These are phyloP conservation scores for Poecilus cupreus DNA, from an alignment of 2,888 invertebrate genomes.

Conservation along the genomic window DNA sequence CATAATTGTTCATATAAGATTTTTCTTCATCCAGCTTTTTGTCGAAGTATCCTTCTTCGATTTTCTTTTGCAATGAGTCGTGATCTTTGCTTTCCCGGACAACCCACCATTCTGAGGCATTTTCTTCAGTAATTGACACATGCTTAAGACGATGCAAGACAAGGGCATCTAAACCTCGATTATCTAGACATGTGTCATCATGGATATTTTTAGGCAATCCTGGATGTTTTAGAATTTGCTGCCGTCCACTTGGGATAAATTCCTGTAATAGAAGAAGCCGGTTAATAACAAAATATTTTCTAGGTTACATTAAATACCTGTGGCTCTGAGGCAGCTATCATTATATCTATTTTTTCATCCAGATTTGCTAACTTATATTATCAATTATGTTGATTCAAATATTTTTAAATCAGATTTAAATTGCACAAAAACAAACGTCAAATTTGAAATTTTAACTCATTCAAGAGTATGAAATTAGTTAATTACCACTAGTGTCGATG, in stretches of 20 bases:
- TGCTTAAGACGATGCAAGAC: conserved; percentile 84
- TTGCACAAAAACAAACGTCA: conserved; percentile 9
- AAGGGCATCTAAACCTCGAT: conserved; percentile 75
- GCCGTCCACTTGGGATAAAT: conserved; percentile 91
- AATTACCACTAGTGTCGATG: not conserved
- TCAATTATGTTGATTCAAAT: conserved; percentile 40
- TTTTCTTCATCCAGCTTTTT: conserved; percentile 64
- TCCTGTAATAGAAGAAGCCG: conserved; percentile 75
- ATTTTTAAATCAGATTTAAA: not conserved
- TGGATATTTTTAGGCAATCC: conserved; percentile 76
- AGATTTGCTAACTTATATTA: conserved; percentile 81
- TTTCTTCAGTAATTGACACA: conserved; percentile 82
- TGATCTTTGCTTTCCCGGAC: conserved; percentile 72
- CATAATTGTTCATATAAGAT: conserved; percentile 33
- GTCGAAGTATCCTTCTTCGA: conserved; percentile 23
- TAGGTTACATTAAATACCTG: conserved; percentile 76
- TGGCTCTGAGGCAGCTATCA: conserved; percentile 94
- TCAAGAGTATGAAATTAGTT: too few relatives aligned
- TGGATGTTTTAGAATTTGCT: conserved; percentile 85
- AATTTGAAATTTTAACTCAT: conserved; percentile 24
- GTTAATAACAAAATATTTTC: not conserved
- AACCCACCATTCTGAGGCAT: conserved; percentile 75
- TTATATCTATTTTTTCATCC: conserved; percentile 88
- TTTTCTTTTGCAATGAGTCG: conserved; percentile 13
- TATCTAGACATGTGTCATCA: conserved; percentile 31